Base-by-base conservation (phyloP, 2,888 invertebrate genomes). In the Drosophila leonis region DNA sequence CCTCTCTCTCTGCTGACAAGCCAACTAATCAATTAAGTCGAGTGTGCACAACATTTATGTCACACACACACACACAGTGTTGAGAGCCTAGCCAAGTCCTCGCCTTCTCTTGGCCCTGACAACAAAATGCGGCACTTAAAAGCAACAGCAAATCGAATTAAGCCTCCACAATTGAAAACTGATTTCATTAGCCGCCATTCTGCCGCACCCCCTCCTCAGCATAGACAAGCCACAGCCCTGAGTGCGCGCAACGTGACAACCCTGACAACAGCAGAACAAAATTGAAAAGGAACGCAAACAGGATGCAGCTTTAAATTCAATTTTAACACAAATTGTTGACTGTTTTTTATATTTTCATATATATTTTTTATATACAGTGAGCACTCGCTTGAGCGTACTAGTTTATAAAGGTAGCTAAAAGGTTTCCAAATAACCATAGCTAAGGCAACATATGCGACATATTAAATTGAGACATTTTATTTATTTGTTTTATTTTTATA, bases 11-110 rank as follows among this genome's bases (percentile, higher is more conserved):
- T 59, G 51, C 63, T 65, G 56, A n/a, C 31, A 46, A 29, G 15
- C 51, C 48, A 88, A 78, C 89, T 83, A 88, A 84, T 88, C 89
- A 84, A 89, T 87, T 84, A 87, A 73, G 87, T 87, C 68, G 33
- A 89, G 83, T 83, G 71, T 61, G 60, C 55, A 59, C 77, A 65
- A 72, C 68, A 72, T 51, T 61, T 20, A 35, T 63, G 73, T 62
- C 67, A 63, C 64, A 31, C 62, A 39, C 10, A 56, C 29, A 18
- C 42, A 20, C 7, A 37, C 7, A 41, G 18, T 42, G 10, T 48
- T 1, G 27, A 35, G 41, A 15, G 35, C 10, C 37, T 33, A 37
- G 33, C 24, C 18, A 10, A 18, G 64, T 66, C 80, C 75, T 52
- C n/a, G n/a, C 15, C 57, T 64, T 70, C 75, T 49, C 55, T 31